Evolutionary conservation across 2,888 invertebrate genomes (phyloP), one percentile per base, ranked within the genome.

Genomic region (Arctia plantaginis): DNA sequence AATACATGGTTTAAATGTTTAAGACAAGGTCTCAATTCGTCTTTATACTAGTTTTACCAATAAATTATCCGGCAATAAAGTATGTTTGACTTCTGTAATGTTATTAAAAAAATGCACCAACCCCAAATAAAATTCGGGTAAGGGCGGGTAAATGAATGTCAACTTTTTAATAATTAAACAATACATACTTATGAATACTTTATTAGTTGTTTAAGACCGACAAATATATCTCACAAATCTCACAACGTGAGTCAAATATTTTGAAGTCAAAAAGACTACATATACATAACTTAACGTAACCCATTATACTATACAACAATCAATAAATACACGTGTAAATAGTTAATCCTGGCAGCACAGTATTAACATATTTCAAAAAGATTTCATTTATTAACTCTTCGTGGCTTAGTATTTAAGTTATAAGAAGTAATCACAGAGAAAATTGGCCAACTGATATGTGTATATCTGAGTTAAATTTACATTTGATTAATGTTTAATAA

Each of bases 261-360:
- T 82, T 44, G 39, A 79, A 79, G 82, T 85, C 79, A 82, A 82
- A 69, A 82, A 82, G 81, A 82, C 82, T 77, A 73, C 75, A 67
- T 72, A 77, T 68, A 75, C 71, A 76, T 76, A 66, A 74, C 73
- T 78, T 78, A 78, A 76, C 67, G 72, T 74, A 66, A 75, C 72
- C 76, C 68, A 75, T 77, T 83, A 75, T 71, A 81, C 65, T 73
- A 78, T 77, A 85, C 77, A 84, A 84, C 84, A 85, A 80, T 82
- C 75, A 80, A 84, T 84, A 84, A 84, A 83, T 85, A 85, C 75
- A 79, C 51, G 71, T 84, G 76, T 84, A 82, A 83, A 79, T 82
- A 85, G 79, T 76, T 62, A 75, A 75, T 77, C 66, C 66, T 78
- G 77, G 74, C 66, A 68, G 76, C 76, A 79, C 71, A 80, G 82